phyloP scores from a whole-genome alignment of 2,113 vertebrate genomes.

The Pseudorasbora parva region DNA sequence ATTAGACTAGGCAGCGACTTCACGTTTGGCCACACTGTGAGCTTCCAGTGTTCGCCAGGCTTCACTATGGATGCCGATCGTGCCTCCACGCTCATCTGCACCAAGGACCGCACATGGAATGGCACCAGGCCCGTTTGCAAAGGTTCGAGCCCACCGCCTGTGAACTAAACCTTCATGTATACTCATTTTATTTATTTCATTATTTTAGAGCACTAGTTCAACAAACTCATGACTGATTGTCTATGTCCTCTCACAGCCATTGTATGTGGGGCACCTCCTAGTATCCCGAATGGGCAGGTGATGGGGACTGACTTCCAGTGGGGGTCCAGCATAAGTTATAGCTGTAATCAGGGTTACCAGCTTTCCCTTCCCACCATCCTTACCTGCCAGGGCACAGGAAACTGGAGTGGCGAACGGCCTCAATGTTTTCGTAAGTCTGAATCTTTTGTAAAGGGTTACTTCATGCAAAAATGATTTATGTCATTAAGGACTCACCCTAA shows the following conservation, averaged over 20 bases:
- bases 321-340: constrained; percentile 92
- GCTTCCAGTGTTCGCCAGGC: constrained; percentile 89
- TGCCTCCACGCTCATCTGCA: constrained; percentile 87
- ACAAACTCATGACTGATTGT: background rate
- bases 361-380: constrained; percentile 92
- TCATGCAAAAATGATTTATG: no score
- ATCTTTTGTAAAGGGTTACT: no score
- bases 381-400: constrained; percentile 92
- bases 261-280: constrained; percentile 83
- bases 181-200: background rate
- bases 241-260: constrained; percentile 78
- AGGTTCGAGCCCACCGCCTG: constrained; percentile 72
- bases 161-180: background rate
- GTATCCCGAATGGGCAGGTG: constrained; percentile 90
- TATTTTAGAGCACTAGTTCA: background rate
- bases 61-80: constrained; percentile 91
- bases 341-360: constrained; percentile 95
- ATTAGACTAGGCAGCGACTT: constrained; percentile 88
- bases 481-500: no score
- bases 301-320: constrained; percentile 91
- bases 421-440: constrained; percentile 96
- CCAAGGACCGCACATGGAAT: constrained; percentile 96
- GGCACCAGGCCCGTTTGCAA: constrained; percentile 91
- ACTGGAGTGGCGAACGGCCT: constrained; percentile 92
- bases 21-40: constrained; percentile 83